Base-by-base conservation (phyloP, 2,797 vertebrate genomes). In the Spatula clypeata region DNA sequence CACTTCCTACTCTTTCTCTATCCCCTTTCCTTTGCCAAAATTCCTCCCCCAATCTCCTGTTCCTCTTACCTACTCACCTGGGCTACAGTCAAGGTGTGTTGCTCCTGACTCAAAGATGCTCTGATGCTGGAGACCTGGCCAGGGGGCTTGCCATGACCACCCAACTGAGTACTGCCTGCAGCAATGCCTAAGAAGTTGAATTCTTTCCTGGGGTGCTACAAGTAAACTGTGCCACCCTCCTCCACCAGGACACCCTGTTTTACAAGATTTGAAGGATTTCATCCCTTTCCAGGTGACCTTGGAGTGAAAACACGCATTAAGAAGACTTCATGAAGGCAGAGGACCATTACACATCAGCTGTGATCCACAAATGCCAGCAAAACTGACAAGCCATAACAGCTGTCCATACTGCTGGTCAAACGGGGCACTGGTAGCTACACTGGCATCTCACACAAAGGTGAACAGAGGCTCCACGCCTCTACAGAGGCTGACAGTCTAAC, bases 141-240 rank as follows among this genome's bases (percentile, higher is more conserved):
- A 32, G 15, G 2, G 2, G 15, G 31, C 19, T 29, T 32, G 0
- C 0, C 38, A 20, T 27, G 34, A 65, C 29, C 4, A 65, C 29
- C 4, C 36, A 38, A 6, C 32, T 17, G 13, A 58, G 36, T 40
- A 15, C 32, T 26, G 34, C 45, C 45, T 42, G 45, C 42, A 36
- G 14, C 29, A 76, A 34, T 8, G 47, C 24, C 40, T 32, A 51
- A 70, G 24, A 44, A 38, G 62, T 31, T 36, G 26, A 54, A 19
- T 47, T 24, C 27, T 60, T 42, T 70, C 40, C 23, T 21, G 15
- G 16, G 8, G 31, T 19, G 5, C 23, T 61, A 31, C 11, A 36
- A 71, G 17, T 42, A 54, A 70, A 4, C 32, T 54, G 45, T 74
- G 40, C 49, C 20, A 44, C 80, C 40, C 17, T 53, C 4, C 69